phyloP scores from a whole-genome alignment of 2,888 invertebrate species.

The Acanthosepion esculentum region DNA sequence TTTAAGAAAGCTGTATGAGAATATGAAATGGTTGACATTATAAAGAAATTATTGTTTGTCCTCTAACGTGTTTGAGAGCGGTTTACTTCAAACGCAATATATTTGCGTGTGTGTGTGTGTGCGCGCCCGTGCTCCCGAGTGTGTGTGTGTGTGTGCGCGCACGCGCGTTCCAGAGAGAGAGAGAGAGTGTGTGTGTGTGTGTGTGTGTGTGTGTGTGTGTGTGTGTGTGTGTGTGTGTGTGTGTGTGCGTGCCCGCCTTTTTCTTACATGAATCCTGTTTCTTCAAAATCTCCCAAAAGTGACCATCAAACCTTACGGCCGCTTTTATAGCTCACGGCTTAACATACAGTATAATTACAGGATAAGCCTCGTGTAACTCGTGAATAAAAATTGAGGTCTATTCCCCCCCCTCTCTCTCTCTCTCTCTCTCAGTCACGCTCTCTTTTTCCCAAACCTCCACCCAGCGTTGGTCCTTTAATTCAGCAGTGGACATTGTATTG shows the following conservation, averaged over 20 bases:
- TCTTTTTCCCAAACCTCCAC: background rate
- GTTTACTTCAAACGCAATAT: too few relatives aligned
- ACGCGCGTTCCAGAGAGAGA: too few relatives aligned
- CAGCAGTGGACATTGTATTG: slow-evolving; percentile 22
- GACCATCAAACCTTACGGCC: background rate
- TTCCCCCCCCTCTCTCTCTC: background rate
- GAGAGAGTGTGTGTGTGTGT: too few relatives aligned
- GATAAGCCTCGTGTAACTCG: slow-evolving; percentile 20
- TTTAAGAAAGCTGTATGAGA: too few relatives aligned
- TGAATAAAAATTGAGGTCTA: background rate
- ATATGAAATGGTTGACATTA: too few relatives aligned
- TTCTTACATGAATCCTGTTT: background rate
- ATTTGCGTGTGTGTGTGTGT: too few relatives aligned
- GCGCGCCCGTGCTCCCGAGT: too few relatives aligned
- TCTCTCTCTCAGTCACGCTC: background rate
- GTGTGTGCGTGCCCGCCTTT: background rate
- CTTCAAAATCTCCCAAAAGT: background rate
- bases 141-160: too few relatives aligned
- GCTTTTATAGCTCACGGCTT: background rate
- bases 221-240: background rate
- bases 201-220: too few relatives aligned
- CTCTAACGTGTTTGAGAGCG: too few relatives aligned
- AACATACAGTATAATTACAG: background rate
- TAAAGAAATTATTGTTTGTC: too few relatives aligned
- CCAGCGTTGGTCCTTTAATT: background rate